Evolutionary conservation across 2,113 vertebrate genomes (phyloP), one percentile per base, ranked within the genome.

Genomic region (Pterophyllum scalare): DNA sequence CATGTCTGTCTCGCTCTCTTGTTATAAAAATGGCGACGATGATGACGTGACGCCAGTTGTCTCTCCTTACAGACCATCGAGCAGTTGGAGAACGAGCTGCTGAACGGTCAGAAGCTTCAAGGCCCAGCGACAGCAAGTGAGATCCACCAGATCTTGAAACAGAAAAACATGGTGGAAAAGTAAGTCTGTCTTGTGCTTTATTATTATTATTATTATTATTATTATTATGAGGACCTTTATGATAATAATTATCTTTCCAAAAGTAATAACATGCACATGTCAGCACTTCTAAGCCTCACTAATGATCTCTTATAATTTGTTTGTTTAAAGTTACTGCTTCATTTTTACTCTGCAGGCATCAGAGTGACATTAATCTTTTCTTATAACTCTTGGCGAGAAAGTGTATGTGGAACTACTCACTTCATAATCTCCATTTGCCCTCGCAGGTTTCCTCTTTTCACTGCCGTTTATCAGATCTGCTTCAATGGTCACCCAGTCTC

Each of bases 21-120:
- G 31, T 31, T 19, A 10, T 75, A 12, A 67, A 57, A 49, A 22
- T 1, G 5, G 4, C 0, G 2, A n/a, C 35, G 35, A 5, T 0
- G 2, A 24, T n/a, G 2, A 46, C 7, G 7, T 65, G 13, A 59
- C 3, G 1, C 40, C 1, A 15, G 17, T 3, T 11, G n/a, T 79
- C 10, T 57, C 14, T 61, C 28, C 76, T 94, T 84, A 77, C 85
- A 99, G 98, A 95, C 97, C 59, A 97, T 99, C 2, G 97, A 99
- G 91, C 96, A 98, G 94, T 88, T 99, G 86, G 98, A 99, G 95
- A 97, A 97, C 56, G 98, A 99, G 94, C 93, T 99, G 97, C 94
- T 99, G 93, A 97, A 98, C 2, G 98, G 98, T 52, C 98, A 99
- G 96, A 99, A 99, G 94, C 96, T 99, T 70, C 98, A 99, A 90